Evolutionary conservation across 2,797 vertebrate species (phyloP).

Genomic region (Apodemus agrarius): DNA sequence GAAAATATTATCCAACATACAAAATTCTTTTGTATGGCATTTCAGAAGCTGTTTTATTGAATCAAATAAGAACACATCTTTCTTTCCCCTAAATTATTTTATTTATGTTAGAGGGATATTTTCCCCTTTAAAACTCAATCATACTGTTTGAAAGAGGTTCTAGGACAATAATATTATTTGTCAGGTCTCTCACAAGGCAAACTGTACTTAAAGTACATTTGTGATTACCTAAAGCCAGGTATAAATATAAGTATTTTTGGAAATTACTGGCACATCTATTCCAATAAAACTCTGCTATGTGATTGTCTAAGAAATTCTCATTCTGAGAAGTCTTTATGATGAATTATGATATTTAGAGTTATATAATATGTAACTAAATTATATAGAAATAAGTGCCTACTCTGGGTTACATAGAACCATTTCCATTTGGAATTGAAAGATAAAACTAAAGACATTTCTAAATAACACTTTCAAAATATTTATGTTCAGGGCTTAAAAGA

Average conservation of each 20-base stretch:
- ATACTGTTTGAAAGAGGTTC: neutral
- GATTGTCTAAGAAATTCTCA: conserved; percentile 50
- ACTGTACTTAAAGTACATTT: neutral
- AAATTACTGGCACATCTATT: conserved; percentile 32
- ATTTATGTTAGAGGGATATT: neutral
- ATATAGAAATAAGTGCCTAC: conserved; percentile 38
- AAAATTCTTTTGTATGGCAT: neutral
- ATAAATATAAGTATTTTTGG: conserved; percentile 11
- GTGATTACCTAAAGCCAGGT: neutral
- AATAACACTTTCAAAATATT: conserved; percentile 59
- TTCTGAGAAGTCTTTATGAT: conserved; percentile 55
- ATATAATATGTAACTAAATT: conserved; percentile 50
- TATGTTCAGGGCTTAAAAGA: neutral
- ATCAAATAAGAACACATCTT: neutral
- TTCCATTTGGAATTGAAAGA: conserved; percentile 66
- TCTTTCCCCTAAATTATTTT: neutral
- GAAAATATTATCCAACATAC: neutral
- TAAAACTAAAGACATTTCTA: conserved; percentile 64
- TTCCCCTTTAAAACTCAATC: conserved; percentile 22
- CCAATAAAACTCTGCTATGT: conserved; percentile 19
- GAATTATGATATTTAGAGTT: conserved; percentile 42
- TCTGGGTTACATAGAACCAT: neutral
- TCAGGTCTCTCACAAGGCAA: neutral
- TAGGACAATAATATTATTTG: neutral
- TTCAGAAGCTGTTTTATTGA: neutral